These are phyloP conservation scores for Salmo trutta DNA, from an alignment of 2,797 vertebrate genomes.

Conservation along the genomic window DNA sequence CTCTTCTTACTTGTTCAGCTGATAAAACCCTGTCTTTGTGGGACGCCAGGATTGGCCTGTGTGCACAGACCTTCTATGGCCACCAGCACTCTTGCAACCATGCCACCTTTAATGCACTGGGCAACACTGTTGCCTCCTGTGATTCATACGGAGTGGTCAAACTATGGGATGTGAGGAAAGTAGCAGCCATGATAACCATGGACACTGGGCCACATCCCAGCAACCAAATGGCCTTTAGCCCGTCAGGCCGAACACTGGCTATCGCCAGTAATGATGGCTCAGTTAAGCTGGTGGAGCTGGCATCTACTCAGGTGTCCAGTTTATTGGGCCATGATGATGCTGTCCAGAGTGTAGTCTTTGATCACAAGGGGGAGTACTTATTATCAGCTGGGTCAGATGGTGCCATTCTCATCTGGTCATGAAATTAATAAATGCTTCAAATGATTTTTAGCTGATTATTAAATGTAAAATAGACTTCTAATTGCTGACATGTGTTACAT, in stretches of 20 bases:
- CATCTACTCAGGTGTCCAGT: conserved; percentile 65
- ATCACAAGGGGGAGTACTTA: conserved; percentile 56
- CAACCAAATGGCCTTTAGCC: conserved; percentile 78
- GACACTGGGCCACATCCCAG: conserved; percentile 73
- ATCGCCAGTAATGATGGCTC: conserved; percentile 73
- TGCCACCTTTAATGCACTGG: conserved; percentile 70
- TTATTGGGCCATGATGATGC: conserved; percentile 25
- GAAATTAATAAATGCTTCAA: conserved; percentile 3
- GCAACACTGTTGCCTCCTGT: conserved; percentile 76
- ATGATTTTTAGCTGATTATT: neutral
- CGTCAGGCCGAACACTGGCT: conserved; percentile 71
- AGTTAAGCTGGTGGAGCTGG: conserved; percentile 69
- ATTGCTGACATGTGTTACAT: neutral
- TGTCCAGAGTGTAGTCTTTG: conserved; percentile 66
- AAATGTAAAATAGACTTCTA: neutral
- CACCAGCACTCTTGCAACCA: conserved; percentile 78
- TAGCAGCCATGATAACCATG: conserved; percentile 57
- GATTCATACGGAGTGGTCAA: conserved; percentile 73
- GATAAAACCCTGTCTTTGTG: conserved; percentile 68
- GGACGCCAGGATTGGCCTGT: conserved; percentile 67
- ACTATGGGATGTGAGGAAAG: conserved; percentile 77
- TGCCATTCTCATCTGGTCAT: conserved; percentile 5
- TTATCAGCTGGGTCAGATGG: conserved; percentile 66
- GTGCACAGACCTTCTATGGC: conserved; percentile 75
- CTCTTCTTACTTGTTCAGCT: conserved; percentile 66